Evolutionary conservation across 1,140 invertebrate species (phyloP).

Genomic region (Aculops lycopersici): DNA sequence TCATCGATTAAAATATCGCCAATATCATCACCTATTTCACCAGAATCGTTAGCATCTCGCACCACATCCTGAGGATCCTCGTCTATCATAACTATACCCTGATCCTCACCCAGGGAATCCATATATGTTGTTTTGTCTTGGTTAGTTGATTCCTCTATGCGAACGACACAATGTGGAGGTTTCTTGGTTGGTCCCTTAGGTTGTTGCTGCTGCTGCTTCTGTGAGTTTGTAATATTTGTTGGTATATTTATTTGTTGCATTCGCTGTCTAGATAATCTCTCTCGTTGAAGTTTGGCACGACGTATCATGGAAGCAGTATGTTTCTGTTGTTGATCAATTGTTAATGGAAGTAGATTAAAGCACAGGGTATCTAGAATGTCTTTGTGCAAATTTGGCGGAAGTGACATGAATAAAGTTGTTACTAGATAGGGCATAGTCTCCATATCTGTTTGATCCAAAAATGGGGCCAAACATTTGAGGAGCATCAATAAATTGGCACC

Average conservation of each 20-base stretch:
- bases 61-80: constrained; percentile 4
- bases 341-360: constrained; percentile 81
- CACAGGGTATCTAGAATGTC: constrained; percentile 78
- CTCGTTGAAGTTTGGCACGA: no score
- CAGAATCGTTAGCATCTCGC: no score
- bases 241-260: no score
- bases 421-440: constrained; percentile 76
- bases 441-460: constrained; percentile 75
- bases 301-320: no score
- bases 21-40: no score
- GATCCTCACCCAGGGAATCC: not conserved
- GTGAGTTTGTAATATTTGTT: no score
- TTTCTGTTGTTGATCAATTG: constrained; percentile 27
- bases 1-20: constrained; percentile 18
- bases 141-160: no score
- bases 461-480: constrained; percentile 63
- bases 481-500: constrained; percentile 62
- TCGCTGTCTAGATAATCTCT: not conserved
- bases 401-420: constrained; percentile 60
- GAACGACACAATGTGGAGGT: no score
- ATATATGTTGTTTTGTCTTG: not conserved
- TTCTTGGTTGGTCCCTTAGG: not conserved
- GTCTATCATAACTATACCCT: no score
- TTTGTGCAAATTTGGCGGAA: constrained; percentile 61
- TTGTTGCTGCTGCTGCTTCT: not conserved